Base-by-base conservation (phyloP, 2,888 invertebrate genomes). In the Drosophila fulvimacula region DNA sequence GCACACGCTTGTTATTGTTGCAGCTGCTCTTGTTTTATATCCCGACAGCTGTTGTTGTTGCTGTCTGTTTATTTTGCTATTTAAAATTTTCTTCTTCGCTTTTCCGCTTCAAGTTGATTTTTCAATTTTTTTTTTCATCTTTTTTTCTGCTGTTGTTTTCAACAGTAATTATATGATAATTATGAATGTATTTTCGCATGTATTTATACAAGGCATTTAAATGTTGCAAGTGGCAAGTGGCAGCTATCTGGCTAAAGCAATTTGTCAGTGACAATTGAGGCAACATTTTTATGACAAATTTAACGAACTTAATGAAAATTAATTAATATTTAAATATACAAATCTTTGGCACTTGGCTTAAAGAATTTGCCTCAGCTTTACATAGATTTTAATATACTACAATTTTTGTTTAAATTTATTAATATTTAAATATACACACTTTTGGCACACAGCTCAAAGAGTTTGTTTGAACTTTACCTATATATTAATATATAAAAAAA, bases 51-150 rank as follows among this genome's bases (percentile, higher is more conserved):
- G 64, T 32, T 62, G n/a, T 0, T 58, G 41, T 55, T 61, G 42
- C 52, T 41, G 24, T 30, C 17, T 41, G 48, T 69, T 75, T 82
- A 67, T 67, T 77, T 80, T 69, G 80, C 71, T 72, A 73, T 83
- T 85, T 58, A 78, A 70, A 85, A 71, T 67, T 65, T 73, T 75
- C 64, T 56, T 72, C 56, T n/a, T 34, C 39, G 48, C 69, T 52
- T 32, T 59, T 73, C 24, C 42, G 48, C 44, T 48, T 68, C 48
- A 55, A 72, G 53, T 58, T 76, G 59, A 56, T 64, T 58, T 76
- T 70, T 52, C 1, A 57, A 53, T 41, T 46, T 21, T 42, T 42
- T 42, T 21, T 34, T 13, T 34, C n/a, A n/a, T 38, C 13, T 41
- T 36, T 32, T 39, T 49, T 41, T 27, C 13, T 64, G 36, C 32